Percentiles rank a stretch among this genome's conserved stretches.
These are phyloP conservation scores for Bos javanicus DNA, from an alignment of 2,113 vertebrate species.

Conservation along the genomic window DNA sequence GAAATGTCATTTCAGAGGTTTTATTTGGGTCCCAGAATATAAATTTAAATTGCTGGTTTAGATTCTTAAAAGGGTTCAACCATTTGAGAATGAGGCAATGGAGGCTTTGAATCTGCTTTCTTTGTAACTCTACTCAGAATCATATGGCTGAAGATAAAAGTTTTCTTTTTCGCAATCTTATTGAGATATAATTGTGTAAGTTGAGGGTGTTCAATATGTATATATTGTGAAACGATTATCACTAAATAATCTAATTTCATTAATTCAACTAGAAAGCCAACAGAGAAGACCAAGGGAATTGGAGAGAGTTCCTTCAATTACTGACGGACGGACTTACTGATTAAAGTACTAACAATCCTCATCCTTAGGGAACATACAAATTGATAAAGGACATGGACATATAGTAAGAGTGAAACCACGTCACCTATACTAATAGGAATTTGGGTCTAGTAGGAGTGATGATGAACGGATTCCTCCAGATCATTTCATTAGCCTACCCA, in stretches of 20 bases:
- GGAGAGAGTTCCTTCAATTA: neutral
- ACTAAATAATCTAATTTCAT: neutral
- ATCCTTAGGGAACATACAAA: neutral
- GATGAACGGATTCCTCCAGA: neutral
- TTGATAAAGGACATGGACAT: neutral
- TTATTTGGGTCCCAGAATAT: neutral
- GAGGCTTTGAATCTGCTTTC: neutral
- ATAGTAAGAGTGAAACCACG: neutral
- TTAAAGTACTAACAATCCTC: neutral
- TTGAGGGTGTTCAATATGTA: neutral
- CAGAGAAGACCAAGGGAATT: neutral
- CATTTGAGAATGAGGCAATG: neutral
- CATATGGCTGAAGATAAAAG: neutral
- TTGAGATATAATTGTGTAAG: neutral
- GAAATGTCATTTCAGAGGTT: neutral
- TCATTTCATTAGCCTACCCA: neutral
- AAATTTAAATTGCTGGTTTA: neutral
- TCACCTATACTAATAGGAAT: neutral
- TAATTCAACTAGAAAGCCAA: neutral
- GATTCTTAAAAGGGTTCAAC: neutral
- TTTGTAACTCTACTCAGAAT: conserved; percentile 4
- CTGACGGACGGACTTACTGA: neutral
- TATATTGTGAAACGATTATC: neutral
- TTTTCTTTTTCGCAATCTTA: neutral
- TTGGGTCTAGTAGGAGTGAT: neutral